Evolutionary conservation across 2,113 vertebrate genomes (phyloP).

Genomic region (Paedocypris sp.): DNA sequence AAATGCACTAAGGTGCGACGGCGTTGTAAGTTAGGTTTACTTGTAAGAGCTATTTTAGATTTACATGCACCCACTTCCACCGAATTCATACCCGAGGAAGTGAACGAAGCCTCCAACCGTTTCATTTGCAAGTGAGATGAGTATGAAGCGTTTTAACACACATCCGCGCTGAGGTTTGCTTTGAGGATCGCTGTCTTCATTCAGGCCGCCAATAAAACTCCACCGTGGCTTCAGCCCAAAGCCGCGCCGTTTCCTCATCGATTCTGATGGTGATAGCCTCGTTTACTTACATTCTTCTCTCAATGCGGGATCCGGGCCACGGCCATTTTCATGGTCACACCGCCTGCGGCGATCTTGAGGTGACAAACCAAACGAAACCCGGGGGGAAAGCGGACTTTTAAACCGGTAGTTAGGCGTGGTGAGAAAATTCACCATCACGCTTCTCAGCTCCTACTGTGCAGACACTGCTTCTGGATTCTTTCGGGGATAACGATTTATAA

Average conservation of each 20-base stretch:
- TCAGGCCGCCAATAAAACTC: slow-evolving; percentile 24
- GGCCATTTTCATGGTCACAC: slow-evolving; percentile 68
- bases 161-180: slow-evolving; percentile 49
- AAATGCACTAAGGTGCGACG: background rate
- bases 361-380: slow-evolving; percentile 62
- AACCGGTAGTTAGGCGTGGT: slow-evolving; percentile 49
- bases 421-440: slow-evolving; percentile 32
- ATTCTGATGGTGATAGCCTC: slow-evolving; percentile 70
- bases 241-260: slow-evolving; percentile 60
- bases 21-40: background rate
- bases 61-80: background rate
- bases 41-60: slow-evolving; percentile 2
- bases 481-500: too few species aligned
- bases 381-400: slow-evolving; percentile 36
- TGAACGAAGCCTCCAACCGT: slow-evolving; percentile 43
- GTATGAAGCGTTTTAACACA: slow-evolving; percentile 43
- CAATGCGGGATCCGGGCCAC: slow-evolving; percentile 46
- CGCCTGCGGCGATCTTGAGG: slow-evolving; percentile 58
- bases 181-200: slow-evolving; percentile 47
- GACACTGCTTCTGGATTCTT: slow-evolving; percentile 8
- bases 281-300: slow-evolving; percentile 51
- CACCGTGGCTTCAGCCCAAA: slow-evolving; percentile 41
- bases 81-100: slow-evolving; percentile 46
- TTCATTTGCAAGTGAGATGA: slow-evolving; percentile 60
- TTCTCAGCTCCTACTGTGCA: slow-evolving; percentile 32